A percentile compares a stretch with the other conserved stretches of the same genome.
phyloP scores from a whole-genome alignment of 2,888 invertebrate species.

The Tribolium freemani region DNA sequence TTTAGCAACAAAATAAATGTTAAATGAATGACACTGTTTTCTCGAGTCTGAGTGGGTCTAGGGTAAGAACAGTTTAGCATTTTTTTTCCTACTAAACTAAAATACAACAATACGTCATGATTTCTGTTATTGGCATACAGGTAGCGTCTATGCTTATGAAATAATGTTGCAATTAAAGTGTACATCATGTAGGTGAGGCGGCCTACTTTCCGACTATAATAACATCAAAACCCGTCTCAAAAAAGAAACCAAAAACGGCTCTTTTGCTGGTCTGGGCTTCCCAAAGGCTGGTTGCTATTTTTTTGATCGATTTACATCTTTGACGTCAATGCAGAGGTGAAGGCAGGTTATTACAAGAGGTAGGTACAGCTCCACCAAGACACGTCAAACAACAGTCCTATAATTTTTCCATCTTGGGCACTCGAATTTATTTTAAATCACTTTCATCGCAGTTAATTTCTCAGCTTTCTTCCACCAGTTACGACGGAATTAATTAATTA shows the following conservation, averaged over 20 bases:
- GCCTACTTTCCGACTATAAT: constrained; percentile 19
- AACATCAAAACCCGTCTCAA: not conserved
- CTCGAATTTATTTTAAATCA: not conserved
- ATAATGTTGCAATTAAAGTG: constrained; percentile 37
- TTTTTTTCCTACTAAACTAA: constrained; percentile 8
- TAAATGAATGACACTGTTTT: not conserved
- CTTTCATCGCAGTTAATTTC: too few species aligned
- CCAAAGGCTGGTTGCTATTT: not conserved
- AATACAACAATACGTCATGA: constrained; percentile 18
- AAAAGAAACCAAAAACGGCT: not conserved
- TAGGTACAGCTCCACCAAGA: not conserved
- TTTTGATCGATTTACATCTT: not conserved
- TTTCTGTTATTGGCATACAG: constrained; percentile 28
- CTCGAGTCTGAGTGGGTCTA: not conserved
- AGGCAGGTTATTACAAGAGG: not conserved
- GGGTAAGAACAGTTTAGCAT: not conserved
- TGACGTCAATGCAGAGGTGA: not conserved
- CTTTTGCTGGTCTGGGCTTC: not conserved
- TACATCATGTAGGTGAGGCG: constrained; percentile 32
- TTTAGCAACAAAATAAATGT: not conserved
- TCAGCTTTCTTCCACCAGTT: too few species aligned
- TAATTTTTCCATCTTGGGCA: not conserved
- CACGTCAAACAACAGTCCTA: not conserved
- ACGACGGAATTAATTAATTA: too few species aligned
- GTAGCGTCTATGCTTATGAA: constrained; percentile 35